Evolutionary conservation across 1,140 invertebrate genomes (phyloP).

Genomic region (Palaemon carinicauda): DNA sequence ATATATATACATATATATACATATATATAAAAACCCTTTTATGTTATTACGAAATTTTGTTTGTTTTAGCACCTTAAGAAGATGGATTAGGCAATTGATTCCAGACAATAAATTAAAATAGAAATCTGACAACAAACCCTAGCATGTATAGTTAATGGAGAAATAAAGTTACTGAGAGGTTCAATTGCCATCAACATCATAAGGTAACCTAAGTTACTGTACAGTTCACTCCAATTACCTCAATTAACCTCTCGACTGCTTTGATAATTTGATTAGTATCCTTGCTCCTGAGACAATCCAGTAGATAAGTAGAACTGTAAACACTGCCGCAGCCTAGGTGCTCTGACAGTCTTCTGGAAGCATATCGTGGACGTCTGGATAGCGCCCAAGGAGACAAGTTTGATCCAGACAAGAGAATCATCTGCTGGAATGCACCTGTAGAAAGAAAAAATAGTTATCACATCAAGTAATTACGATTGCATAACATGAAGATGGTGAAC

Average conservation of each 20-base stretch:
- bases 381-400: conserved; percentile 22
- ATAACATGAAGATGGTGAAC: background rate
- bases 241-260: conserved; percentile 32
- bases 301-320: conserved; percentile 12
- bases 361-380: conserved; percentile 9
- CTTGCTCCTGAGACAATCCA: conserved; percentile 20
- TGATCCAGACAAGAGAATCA: conserved; percentile 37
- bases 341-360: conserved; percentile 24
- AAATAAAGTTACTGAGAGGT: background rate
- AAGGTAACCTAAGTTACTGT: no score
- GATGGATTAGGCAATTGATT: no score
- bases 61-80: no score
- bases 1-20: no score
- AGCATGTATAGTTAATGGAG: background rate
- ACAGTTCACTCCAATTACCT: background rate
- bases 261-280: conserved; percentile 36
- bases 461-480: background rate
- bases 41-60: no score
- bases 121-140: no score
- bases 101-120: no score
- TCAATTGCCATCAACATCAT: background rate
- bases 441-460: background rate
- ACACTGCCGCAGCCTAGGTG: conserved; percentile 25
- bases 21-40: no score
- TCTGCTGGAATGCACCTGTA: conserved; percentile 21